Conservation (phyloP, 2,113 vertebrate species). For the Melozone crissalis region DNA sequence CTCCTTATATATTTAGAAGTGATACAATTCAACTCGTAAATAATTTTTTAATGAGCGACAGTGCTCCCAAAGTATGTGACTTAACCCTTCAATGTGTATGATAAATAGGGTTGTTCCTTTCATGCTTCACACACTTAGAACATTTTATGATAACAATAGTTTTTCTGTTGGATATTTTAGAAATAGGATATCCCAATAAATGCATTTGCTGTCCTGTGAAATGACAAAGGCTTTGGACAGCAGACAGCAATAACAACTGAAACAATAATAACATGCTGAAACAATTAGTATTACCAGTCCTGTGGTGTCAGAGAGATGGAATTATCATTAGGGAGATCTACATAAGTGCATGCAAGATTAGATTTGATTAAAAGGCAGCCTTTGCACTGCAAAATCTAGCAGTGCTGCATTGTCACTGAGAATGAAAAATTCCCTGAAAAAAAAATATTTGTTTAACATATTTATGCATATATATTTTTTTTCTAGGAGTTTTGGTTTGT, state of each 20-base stretch:
- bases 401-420: not conserved
- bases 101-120: not conserved
- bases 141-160: not conserved
- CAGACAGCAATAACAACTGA: not conserved
- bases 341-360: not conserved
- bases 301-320: not conserved
- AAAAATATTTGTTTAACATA: rapidly evolving
- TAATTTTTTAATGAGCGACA: conserved; percentile 44
- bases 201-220: not conserved
- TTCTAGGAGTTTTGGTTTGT: rapidly evolving
- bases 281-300: not conserved
- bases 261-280: not conserved
- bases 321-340: conserved; percentile 1
- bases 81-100: not conserved
- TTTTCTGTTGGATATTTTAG: not conserved
- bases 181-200: not conserved
- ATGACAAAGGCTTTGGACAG: not conserved
- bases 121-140: not conserved
- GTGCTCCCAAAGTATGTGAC: not conserved
- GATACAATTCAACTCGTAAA: conserved; percentile 46
- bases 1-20: conserved; percentile 51
- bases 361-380: not conserved
- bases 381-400: not conserved
- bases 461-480: not conserved
- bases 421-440: not conserved